phyloP scores from a whole-genome alignment of 1,140 invertebrate genomes.

The Epicauta chinensis region DNA sequence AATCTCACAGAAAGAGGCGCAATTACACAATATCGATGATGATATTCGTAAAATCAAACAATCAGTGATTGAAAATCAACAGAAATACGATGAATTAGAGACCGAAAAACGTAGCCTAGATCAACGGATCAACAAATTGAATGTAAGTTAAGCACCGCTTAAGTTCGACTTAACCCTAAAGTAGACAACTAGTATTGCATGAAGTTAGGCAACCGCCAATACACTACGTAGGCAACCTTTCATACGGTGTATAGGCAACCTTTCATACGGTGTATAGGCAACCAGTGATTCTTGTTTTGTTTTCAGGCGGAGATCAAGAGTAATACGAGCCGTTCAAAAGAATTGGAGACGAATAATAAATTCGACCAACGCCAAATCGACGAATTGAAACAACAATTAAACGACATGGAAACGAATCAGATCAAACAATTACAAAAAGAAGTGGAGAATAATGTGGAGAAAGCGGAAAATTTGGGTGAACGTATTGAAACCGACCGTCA shows the following conservation, averaged over 20 bases:
- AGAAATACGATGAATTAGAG: constrained; percentile 38
- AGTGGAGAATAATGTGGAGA: constrained; percentile 4
- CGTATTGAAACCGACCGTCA: constrained; percentile 10
- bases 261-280: too few species aligned
- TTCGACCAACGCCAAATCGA: constrained; percentile 27
- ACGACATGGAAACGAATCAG: constrained; percentile 14
- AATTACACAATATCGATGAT: constrained; percentile 33
- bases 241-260: too few species aligned
- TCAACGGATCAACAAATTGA: constrained; percentile 37
- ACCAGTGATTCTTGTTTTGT: too few species aligned
- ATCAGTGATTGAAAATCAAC: constrained; percentile 28
- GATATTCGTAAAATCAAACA: constrained; percentile 34
- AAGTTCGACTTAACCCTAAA: too few species aligned
- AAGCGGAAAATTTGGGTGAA: constrained; percentile 27
- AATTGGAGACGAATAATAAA: constrained; percentile 23
- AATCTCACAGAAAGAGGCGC: constrained; percentile 25
- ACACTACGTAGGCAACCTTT: too few species aligned
- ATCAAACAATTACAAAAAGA: constrained; percentile 21
- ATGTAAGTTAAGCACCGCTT: constrained; percentile 12
- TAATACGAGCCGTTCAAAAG: constrained; percentile 32
- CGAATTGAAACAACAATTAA: constrained; percentile 23
- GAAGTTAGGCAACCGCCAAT: too few species aligned
- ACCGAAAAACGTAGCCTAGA: constrained; percentile 37
- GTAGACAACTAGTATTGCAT: too few species aligned
- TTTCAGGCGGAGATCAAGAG: constrained; percentile 41